Evolutionary conservation across 2,797 vertebrate genomes (phyloP).

Genomic region (Dipus sagitta): DNA sequence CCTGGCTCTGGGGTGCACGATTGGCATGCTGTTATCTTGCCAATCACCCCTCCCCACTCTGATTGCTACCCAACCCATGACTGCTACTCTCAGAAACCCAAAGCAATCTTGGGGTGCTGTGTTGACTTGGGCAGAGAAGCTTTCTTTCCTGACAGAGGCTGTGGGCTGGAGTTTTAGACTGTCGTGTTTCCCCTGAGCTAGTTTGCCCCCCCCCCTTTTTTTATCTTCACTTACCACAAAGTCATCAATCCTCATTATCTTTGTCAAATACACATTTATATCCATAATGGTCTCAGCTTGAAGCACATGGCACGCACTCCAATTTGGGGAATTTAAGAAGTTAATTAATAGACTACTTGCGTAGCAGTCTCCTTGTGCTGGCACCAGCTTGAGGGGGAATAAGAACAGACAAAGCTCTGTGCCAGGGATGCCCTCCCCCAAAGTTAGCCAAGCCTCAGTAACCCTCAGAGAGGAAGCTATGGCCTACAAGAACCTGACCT

Average conservation of each 20-base stretch:
- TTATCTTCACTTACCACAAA: background rate
- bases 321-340: background rate
- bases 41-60: background rate
- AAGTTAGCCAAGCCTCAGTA: background rate
- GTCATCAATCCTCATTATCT: background rate
- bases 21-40: background rate
- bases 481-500: background rate
- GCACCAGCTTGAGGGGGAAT: background rate
- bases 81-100: background rate
- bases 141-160: background rate
- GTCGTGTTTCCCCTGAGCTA: background rate
- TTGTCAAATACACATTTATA: background rate
- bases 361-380: background rate
- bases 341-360: background rate
- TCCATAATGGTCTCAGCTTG: background rate
- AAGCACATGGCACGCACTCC: background rate
- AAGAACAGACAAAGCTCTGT: background rate
- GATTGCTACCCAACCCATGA: background rate
- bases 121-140: background rate
- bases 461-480: background rate
- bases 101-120: background rate
- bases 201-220: background rate
- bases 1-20: background rate
- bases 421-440: background rate
- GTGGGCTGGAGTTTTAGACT: background rate